Conservation (phyloP, 1,140 invertebrate species). For the Heterodera carotae region DNA sequence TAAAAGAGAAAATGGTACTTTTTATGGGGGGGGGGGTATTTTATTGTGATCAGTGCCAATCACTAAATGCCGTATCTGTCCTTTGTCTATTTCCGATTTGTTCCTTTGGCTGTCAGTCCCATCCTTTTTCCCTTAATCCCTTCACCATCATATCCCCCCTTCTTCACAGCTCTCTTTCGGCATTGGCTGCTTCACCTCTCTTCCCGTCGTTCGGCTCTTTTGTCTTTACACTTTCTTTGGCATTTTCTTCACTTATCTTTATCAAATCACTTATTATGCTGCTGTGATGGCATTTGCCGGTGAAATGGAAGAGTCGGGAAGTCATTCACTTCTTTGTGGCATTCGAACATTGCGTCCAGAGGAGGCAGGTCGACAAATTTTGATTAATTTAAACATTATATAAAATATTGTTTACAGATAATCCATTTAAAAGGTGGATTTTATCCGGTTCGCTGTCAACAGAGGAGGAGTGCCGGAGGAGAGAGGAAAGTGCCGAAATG, state of each 20-base stretch:
- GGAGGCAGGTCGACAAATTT: neutral
- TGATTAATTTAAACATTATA: conserved; percentile 11
- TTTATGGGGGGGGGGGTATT: too few species aligned
- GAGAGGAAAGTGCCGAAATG: neutral
- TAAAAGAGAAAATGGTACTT: too few species aligned
- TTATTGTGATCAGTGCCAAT: too few species aligned
- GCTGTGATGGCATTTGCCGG: conserved; percentile 66
- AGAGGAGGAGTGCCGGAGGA: neutral
- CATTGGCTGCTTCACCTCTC: conserved; percentile 67
- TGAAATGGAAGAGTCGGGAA: conserved; percentile 61
- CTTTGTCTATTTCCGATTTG: too few species aligned
- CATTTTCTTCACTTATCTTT: conserved; percentile 66
- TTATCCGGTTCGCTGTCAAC: conserved; percentile 37
- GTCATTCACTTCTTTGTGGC: conserved; percentile 43
- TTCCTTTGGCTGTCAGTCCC: too few species aligned
- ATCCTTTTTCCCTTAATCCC: neutral
- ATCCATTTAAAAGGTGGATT: conserved; percentile 30
- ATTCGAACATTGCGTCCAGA: conserved; percentile 10
- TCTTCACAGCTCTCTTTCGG: conserved; percentile 67
- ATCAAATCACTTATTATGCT: conserved; percentile 66
- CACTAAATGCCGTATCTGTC: too few species aligned
- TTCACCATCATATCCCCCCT: too few species aligned
- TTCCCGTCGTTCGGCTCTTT: conserved; percentile 67
- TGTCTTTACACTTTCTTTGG: conserved; percentile 67
- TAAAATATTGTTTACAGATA: too few species aligned